Evolutionary conservation across 2,113 vertebrate species (phyloP), one percentile per base, ranked within the genome.

Genomic region (Thermophis baileyi): DNA sequence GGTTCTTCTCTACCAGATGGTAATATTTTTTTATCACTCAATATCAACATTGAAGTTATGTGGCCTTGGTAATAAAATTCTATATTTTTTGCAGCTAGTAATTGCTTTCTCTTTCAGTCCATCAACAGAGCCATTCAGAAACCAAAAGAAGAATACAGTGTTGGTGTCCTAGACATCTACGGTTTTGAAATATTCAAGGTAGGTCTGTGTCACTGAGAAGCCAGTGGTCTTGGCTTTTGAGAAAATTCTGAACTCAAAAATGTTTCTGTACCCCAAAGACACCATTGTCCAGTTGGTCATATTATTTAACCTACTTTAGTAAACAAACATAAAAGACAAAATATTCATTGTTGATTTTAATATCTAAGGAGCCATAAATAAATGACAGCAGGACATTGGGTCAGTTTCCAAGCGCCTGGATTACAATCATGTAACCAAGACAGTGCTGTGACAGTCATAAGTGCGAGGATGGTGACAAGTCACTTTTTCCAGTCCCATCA

Each of bases 121-220:
- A 98, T 99, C 95, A 99, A 99, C 95, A 98, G 98, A 54, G 99
- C 99, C 2, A 99, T 99, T 94, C 99, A 98, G 97, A 99, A 99
- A 94, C 98, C 98, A 0, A 0, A 98, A 0, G 98, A 99, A 92
- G 99, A 99, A 89, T 99, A 98, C 97, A 99, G 99, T 86, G 95
- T 99, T 0, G 99, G 99, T 0, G 99, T 99, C 60, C 97, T 99
- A 27, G 99, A 99, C 95, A 99, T 99, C 96, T 99, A 99, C 0
- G 99, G 99, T 89, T 99, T 99, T 1, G 99, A 99, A 97, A 99
- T 99, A 97, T 99, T 99, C 95, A 98, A 99, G 99, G 99, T 99
- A 60, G 0, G 12, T 11, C 6, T 24, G 51, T 89, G 7, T 30
- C 16, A 35, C n/a, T 35, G 35, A 81, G n/a, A 81, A 81, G 9